A percentile compares a stretch with the other conserved stretches of the same genome.
These are phyloP conservation scores for Myripristis jacobus DNA, from an alignment of 2,797 vertebrate genomes.

Conservation along the genomic window DNA sequence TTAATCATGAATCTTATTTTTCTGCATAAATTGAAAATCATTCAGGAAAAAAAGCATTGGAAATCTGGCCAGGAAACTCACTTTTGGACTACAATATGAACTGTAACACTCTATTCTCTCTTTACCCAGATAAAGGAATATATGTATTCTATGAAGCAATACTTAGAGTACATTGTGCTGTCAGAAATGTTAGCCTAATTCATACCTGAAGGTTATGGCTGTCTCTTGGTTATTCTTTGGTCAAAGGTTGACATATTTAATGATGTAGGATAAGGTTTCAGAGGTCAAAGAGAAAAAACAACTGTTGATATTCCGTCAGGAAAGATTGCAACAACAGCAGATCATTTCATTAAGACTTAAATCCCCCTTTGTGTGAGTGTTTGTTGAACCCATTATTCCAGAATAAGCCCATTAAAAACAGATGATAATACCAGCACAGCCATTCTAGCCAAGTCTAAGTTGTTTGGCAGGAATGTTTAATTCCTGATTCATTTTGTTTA, in stretches of 20 bases:
- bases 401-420: conserved; percentile 63
- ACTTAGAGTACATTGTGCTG: background rate
- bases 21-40: too few species aligned
- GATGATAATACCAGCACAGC: conserved; percentile 50
- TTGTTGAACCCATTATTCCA: conserved; percentile 55
- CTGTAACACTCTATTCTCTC: too few species aligned
- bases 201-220: background rate
- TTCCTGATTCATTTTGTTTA: conserved; percentile 71
- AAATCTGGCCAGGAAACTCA: too few species aligned
- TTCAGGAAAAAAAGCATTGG: too few species aligned
- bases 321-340: conserved; percentile 25
- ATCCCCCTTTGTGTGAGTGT: conserved; percentile 37
- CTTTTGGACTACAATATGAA: too few species aligned
- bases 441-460: conserved; percentile 39
- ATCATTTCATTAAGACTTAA: conserved; percentile 38
- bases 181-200: background rate
- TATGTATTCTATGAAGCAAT: background rate
- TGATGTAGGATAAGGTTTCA: background rate
- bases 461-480: conserved; percentile 63
- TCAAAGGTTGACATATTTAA: background rate
- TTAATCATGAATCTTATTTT: too few species aligned
- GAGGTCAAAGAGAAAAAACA: background rate
- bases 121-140: too few species aligned
- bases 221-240: too few species aligned
- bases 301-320: background rate